Conservation (phyloP, 2,888 invertebrate genomes). For the Leucoptera coffeella region DNA sequence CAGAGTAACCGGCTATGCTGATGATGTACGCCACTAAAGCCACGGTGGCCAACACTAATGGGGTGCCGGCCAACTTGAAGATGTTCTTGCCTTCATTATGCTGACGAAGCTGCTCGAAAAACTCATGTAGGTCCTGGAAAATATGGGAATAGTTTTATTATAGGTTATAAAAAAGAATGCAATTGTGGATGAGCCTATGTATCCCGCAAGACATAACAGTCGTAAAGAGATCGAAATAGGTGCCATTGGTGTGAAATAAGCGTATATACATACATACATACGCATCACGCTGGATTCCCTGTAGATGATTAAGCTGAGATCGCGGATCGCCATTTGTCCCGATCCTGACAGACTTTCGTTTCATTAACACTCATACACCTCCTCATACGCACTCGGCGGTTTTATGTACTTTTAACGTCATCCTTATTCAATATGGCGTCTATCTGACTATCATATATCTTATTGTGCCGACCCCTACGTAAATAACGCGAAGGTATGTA, state of each 20-base stretch:
- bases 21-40: conserved; percentile 78
- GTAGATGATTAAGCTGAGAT: too few species aligned
- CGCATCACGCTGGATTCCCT: too few species aligned
- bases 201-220: too few species aligned
- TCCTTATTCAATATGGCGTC: too few species aligned
- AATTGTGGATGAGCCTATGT: too few species aligned
- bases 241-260: not conserved
- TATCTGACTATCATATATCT: not conserved
- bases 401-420: too few species aligned
- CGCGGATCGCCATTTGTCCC: too few species aligned
- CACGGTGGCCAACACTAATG: conserved; percentile 79
- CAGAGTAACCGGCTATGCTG: conserved; percentile 69
- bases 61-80: conserved; percentile 90
- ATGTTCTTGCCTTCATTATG: conserved; percentile 98
- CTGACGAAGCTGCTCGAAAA: conserved; percentile 72
- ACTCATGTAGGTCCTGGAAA: conserved; percentile 74
- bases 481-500: not conserved
- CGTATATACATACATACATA: too few species aligned
- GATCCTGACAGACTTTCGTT: too few species aligned
- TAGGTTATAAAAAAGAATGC: not conserved
- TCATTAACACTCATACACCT: too few species aligned
- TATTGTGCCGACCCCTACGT: not conserved
- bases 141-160: not conserved
- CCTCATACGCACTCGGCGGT: too few species aligned
- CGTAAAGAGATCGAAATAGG: not conserved